phyloP scores from a whole-genome alignment of 2,888 invertebrate genomes.

The Leucophora obtusa region DNA sequence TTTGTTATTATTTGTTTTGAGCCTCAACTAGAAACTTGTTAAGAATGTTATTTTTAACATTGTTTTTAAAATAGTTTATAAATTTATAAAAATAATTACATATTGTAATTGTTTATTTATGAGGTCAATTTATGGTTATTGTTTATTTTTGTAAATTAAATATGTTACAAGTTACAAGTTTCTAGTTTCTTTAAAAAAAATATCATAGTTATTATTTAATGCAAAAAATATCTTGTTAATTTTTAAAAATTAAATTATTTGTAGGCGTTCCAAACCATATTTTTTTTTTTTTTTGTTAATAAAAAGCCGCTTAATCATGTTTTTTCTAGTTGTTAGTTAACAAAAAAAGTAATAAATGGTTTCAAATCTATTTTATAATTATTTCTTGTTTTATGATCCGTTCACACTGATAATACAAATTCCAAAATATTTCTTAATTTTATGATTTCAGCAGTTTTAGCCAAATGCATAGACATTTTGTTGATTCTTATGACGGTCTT shows the following conservation, averaged over 20 bases:
- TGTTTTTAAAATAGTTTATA: neutral
- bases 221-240: constrained; percentile 20
- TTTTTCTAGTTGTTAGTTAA: neutral
- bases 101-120: neutral
- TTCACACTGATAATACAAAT: neutral
- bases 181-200: neutral
- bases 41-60: constrained; percentile 14
- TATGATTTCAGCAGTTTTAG: too few species aligned
- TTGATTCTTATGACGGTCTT: too few species aligned
- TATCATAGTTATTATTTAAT: constrained; percentile 25
- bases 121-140: neutral
- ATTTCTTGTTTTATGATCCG: neutral
- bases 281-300: constrained; percentile 19
- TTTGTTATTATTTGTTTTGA: neutral
- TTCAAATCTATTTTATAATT: neutral
- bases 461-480: too few species aligned
- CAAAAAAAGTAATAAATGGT: neutral
- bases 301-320: constrained; percentile 27
- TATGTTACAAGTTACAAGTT: neutral
- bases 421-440: too few species aligned
- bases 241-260: constrained; percentile 26
- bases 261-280: constrained; percentile 35
- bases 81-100: neutral
- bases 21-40: constrained; percentile 19
- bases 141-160: neutral